Conservation (phyloP, 2,888 invertebrate species). For the Drosophila tanythrix region DNA sequence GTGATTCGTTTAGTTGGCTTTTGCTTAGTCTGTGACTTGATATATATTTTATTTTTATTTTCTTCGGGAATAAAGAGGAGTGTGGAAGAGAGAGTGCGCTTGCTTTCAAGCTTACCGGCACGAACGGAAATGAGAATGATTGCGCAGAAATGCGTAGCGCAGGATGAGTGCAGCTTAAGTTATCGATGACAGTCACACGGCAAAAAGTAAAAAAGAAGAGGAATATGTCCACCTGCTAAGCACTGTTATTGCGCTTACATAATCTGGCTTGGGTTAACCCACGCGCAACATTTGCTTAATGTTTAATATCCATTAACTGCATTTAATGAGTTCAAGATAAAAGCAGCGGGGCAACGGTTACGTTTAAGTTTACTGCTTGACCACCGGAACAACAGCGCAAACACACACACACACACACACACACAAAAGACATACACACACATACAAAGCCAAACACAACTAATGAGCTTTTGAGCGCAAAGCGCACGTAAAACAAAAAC, state of each 20-base stretch:
- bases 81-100: neutral
- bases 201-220: neutral
- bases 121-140: slow-evolving; percentile 62
- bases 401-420: slow-evolving; percentile 1
- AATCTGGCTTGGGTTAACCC: slow-evolving; percentile 25
- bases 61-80: neutral
- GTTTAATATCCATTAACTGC: slow-evolving; percentile 74
- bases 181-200: slow-evolving; percentile 17
- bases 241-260: slow-evolving; percentile 25
- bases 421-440: neutral
- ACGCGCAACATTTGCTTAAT: slow-evolving; percentile 51
- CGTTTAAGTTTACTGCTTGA: slow-evolving; percentile 40
- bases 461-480: slow-evolving; percentile 31
- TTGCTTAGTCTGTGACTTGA: slow-evolving; percentile 26
- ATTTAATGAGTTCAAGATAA: slow-evolving; percentile 64
- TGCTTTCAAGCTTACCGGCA: slow-evolving; percentile 47
- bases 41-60: neutral
- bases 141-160: slow-evolving; percentile 30
- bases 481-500: slow-evolving; percentile 5
- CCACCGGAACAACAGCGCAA: slow-evolving; percentile 40
- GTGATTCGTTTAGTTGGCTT: slow-evolving; percentile 27
- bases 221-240: slow-evolving; percentile 9
- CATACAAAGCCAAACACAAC: slow-evolving; percentile 20
- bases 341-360: slow-evolving; percentile 31
- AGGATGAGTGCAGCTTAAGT: neutral